Conservation (phyloP, 2,888 invertebrate genomes). For the Merodon equestris region DNA sequence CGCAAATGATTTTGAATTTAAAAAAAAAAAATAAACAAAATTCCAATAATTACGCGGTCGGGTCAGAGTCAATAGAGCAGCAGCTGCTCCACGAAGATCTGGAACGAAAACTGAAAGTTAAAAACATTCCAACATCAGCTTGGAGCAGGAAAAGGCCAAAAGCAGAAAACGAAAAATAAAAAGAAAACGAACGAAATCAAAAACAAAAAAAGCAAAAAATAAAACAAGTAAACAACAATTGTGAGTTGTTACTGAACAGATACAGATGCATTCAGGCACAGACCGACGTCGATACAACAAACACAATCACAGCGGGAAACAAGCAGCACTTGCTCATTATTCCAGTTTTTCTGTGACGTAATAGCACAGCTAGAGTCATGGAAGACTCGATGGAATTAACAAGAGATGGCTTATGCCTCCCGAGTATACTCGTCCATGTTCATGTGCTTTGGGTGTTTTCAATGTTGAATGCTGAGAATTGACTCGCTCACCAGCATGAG, state of each 20-base stretch:
- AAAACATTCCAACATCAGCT: slow-evolving; percentile 67
- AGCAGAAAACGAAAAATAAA: too few relatives aligned
- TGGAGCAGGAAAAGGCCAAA: slow-evolving; percentile 33
- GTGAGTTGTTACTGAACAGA: too few relatives aligned
- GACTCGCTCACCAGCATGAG: too few relatives aligned
- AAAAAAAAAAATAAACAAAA: slow-evolving; percentile 8
- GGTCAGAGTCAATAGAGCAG: slow-evolving; percentile 29
- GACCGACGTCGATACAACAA: too few relatives aligned
- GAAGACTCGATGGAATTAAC: not conserved
- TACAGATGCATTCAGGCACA: too few relatives aligned
- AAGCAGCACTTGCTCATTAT: slow-evolving; percentile 5
- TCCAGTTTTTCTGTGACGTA: slow-evolving; percentile 67
- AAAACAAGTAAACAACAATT: too few relatives aligned
- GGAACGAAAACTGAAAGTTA: slow-evolving; percentile 68
- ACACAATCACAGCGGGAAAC: too few relatives aligned
- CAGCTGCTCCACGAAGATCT: slow-evolving; percentile 65
- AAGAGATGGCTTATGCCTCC: not conserved
- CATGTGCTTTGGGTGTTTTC: slow-evolving; percentile 5
- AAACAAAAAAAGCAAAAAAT: too few relatives aligned
- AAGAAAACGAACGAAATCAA: too few relatives aligned
- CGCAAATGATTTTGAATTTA: slow-evolving; percentile 14
- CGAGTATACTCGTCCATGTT: slow-evolving; percentile 1
- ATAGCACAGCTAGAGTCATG: slow-evolving; percentile 32
- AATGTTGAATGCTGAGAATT: not conserved
- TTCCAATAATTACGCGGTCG: not conserved